Evolutionary conservation across 1,140 invertebrate genomes (phyloP).

Genomic region (Marisa cornuarietis): DNA sequence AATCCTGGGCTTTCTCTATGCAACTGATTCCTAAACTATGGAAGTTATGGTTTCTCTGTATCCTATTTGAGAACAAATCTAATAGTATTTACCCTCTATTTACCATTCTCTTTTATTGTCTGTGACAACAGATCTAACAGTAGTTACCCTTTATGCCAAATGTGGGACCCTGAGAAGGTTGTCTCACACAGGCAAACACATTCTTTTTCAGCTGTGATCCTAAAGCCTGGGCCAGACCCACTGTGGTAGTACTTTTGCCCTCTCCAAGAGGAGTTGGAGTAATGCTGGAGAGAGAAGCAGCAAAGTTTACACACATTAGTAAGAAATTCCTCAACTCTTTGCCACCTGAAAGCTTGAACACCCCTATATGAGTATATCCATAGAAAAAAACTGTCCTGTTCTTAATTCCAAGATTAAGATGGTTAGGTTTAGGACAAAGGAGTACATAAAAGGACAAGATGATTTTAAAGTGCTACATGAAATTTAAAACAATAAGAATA

Average conservation of each 20-base stretch:
- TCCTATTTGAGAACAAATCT: background rate
- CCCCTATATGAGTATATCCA: too few relatives aligned
- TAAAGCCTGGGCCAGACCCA: slow-evolving; percentile 94
- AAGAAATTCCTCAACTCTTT: too few relatives aligned
- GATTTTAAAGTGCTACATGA: too few relatives aligned
- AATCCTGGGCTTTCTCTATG: too few relatives aligned
- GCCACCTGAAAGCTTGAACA: too few relatives aligned
- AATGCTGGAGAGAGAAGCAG: slow-evolving; percentile 73
- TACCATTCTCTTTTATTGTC: background rate
- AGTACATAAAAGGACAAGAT: too few relatives aligned
- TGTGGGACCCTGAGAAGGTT: slow-evolving; percentile 98
- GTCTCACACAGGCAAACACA: slow-evolving; percentile 93
- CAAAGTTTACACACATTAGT: background rate
- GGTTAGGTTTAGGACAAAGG: too few relatives aligned
- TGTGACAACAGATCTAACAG: background rate
- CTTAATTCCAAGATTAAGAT: too few relatives aligned
- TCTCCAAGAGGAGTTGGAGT: slow-evolving; percentile 97
- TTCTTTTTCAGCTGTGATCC: slow-evolving; percentile 86
- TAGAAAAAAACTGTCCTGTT: too few relatives aligned
- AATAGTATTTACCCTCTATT: background rate
- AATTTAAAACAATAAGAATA: too few relatives aligned
- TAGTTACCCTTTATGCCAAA: slow-evolving; percentile 93
- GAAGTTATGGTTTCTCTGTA: background rate
- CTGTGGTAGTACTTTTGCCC: slow-evolving; percentile 94
- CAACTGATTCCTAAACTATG: too few relatives aligned